Evolutionary conservation across 2,797 vertebrate species (phyloP).

Genomic region (Rhinella marina): DNA sequence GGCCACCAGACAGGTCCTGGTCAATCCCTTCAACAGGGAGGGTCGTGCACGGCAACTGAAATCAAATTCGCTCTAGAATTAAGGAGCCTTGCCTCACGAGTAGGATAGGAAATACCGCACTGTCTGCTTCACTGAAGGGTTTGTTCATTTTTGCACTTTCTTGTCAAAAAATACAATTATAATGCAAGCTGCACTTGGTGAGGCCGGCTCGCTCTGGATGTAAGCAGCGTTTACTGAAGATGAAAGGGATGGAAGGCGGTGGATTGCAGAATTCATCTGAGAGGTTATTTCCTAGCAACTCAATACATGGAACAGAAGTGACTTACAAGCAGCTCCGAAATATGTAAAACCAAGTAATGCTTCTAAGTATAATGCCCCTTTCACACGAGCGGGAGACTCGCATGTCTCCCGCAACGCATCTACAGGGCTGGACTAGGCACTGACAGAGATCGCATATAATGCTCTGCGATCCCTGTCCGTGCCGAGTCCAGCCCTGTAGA

Average conservation of each 20-base stretch:
- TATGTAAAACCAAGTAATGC: not conserved
- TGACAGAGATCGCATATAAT: too few relatives aligned
- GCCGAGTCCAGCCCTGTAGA: too few relatives aligned
- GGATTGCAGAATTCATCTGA: conserved; percentile 3
- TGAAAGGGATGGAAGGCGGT: not conserved
- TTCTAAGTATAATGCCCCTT: too few relatives aligned
- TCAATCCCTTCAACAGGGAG: too few relatives aligned
- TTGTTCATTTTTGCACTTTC: not conserved
- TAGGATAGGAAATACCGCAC: too few relatives aligned
- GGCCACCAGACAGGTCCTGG: too few relatives aligned
- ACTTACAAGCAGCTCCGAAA: not conserved
- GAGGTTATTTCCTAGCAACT: conserved; percentile 37
- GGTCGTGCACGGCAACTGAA: too few relatives aligned
- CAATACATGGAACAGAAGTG: not conserved
- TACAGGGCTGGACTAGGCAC: too few relatives aligned
- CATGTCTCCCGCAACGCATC: too few relatives aligned
- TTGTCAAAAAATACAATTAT: not conserved
- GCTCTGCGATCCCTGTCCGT: too few relatives aligned
- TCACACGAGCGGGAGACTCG: too few relatives aligned
- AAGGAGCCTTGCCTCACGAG: not conserved
- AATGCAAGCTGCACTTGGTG: not conserved
- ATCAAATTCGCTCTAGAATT: too few relatives aligned
- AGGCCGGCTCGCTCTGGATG: not conserved
- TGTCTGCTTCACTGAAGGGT: not conserved
- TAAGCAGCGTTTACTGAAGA: not conserved